Evolutionary conservation across 2,797 vertebrate species (phyloP), one percentile per base, ranked within the genome.

Genomic region (Phataginus tricuspis): DNA sequence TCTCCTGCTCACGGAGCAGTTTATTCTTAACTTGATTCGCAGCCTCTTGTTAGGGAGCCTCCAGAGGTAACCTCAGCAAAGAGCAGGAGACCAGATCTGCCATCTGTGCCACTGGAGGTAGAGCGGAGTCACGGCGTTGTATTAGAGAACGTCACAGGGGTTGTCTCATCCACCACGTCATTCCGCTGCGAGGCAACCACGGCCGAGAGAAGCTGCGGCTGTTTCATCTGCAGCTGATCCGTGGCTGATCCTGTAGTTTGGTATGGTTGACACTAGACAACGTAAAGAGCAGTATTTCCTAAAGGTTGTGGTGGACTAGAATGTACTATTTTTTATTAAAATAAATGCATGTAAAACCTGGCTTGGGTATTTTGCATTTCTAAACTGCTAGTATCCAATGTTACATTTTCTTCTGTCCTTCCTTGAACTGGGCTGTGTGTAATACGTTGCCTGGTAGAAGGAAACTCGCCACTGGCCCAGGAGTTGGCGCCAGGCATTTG

Each of bases 1-100:
- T 84, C 69, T 97, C 92, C 96, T 86, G 66, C 96, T 89, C 23
- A n/a, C 74, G 91, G 59, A 59, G 34, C 37, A 84, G 16, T 90
- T 98, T 68, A 83, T 97, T 97, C 97, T 86, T 96, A 80, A 86
- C 95, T 98, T 97, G 96, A 95, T 97, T 94, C 86, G 61, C 72
- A 84, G 10, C 89, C 97, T 93, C 96, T 97, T 98, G 93, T 90
- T 75, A 94, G 71, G 45, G 39, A 82, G 68, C 59, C 37, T 31
- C 0, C 83, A 79, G 94, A 90, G 85, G 85, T 97, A 94, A 90
- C 96, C 68, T 97, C 89, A 53, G 37, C 96, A 96, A 92, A 88
- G 75, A 96, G 69, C 27, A 69, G 63, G 5, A 10, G 86, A 75
- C 94, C 27, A 51, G 71, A 64, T 95, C 94, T 90, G 42, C 31